Evolutionary conservation across 2,888 invertebrate species (phyloP).

Genomic region (Habroteleia sp.): DNA sequence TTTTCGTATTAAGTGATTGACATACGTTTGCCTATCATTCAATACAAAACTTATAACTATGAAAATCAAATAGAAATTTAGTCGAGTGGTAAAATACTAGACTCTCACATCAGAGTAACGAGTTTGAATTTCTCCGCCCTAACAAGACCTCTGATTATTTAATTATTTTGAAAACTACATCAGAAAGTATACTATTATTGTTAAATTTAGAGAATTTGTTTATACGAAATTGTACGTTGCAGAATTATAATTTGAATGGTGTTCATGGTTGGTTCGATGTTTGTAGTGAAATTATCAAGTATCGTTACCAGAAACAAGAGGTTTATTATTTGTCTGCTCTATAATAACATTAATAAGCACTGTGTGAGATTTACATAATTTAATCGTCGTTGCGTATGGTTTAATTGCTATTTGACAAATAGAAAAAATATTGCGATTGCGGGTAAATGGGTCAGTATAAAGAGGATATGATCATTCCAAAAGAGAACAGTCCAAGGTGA

Average conservation of each 20-base stretch:
- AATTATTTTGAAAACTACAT: no score
- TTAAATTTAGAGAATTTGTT: not conserved
- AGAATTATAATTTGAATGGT: slow-evolving; percentile 6
- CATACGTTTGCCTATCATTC: no score
- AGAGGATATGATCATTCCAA: slow-evolving; percentile 30
- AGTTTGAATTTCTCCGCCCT: no score
- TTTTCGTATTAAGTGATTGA: no score
- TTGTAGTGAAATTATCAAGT: slow-evolving; percentile 9
- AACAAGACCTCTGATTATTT: no score
- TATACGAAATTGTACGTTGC: not conserved
- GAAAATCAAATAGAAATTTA: no score
- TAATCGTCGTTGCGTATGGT: not conserved
- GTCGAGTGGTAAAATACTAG: no score
- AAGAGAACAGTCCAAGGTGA: slow-evolving; percentile 9
- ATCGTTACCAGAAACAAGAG: slow-evolving; percentile 14
- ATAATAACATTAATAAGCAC: slow-evolving; percentile 21
- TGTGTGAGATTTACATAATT: slow-evolving; percentile 13
- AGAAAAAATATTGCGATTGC: slow-evolving; percentile 24
- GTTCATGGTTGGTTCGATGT: slow-evolving; percentile 10
- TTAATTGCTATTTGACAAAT: slow-evolving; percentile 5
- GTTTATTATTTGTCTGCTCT: no score
- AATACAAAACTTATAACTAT: no score
- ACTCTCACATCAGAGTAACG: no score
- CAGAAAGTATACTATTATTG: no score
- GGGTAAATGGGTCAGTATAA: slow-evolving; percentile 40